These are phyloP conservation scores for Drosophila kuntzei DNA, from an alignment of 2,888 invertebrate species.

Conservation along the genomic window DNA sequence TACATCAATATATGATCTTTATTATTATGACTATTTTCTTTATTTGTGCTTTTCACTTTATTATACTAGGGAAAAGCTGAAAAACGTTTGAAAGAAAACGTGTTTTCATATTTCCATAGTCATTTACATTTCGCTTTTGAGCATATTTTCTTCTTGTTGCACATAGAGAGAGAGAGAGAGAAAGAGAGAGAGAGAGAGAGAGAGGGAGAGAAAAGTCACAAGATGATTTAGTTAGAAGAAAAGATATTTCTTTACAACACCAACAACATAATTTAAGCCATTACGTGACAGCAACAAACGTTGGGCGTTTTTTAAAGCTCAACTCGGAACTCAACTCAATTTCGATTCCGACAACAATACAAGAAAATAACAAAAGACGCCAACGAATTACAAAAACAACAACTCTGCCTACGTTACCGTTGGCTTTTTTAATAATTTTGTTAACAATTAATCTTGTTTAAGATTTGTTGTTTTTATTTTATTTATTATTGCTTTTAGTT, in stretches of 20 bases:
- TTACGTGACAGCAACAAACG: too few relatives aligned
- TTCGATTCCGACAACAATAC: constrained; percentile 20
- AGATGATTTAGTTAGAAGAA: constrained; percentile 19
- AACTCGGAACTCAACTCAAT: constrained; percentile 22
- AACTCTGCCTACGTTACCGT: constrained; percentile 60
- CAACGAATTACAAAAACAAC: constrained; percentile 42
- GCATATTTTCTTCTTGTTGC: constrained; percentile 16
- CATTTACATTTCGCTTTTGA: constrained; percentile 61
- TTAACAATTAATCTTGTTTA: constrained; percentile 74
- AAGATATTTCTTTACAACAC: constrained; percentile 29
- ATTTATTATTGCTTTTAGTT: constrained; percentile 24
- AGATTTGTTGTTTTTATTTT: constrained; percentile 27
- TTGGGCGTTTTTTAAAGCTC: constrained; percentile 39
- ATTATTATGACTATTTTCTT: constrained; percentile 60
- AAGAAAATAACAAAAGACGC: constrained; percentile 41
- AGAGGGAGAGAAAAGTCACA: too few relatives aligned
- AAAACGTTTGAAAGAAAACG: constrained; percentile 53
- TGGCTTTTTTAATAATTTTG: constrained; percentile 62
- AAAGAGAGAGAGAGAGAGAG: too few relatives aligned
- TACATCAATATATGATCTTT: constrained; percentile 41
- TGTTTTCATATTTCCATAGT: constrained; percentile 75
- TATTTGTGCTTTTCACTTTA: constrained; percentile 67
- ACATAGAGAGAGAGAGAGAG: constrained; percentile 10
- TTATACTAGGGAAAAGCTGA: constrained; percentile 22
- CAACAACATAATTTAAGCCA: constrained; percentile 31